A percentile compares a stretch with the other conserved stretches of the same genome.
Evolutionary conservation across 2,113 vertebrate genomes (phyloP).

Genomic region (Naja naja): DNA sequence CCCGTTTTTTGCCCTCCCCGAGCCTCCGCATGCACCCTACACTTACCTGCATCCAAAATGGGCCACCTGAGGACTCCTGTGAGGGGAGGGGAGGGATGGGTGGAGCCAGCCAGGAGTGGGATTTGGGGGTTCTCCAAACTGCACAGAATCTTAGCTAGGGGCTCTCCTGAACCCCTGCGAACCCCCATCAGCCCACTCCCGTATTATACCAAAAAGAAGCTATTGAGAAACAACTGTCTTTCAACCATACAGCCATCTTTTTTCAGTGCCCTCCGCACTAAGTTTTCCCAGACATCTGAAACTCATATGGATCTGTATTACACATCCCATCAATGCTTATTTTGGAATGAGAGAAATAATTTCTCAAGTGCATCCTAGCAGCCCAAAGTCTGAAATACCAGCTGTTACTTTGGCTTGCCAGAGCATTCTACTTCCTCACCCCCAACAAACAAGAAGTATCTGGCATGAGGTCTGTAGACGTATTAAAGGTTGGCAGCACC

Average conservation of each 20-base stretch:
- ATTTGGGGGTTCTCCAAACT: no score
- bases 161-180: no score
- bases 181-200: no score
- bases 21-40: no score
- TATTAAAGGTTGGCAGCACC: neutral
- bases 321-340: neutral
- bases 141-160: no score
- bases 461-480: neutral
- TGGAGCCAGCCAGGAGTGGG: no score
- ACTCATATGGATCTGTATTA: neutral
- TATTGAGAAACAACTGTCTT: neutral
- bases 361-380: neutral
- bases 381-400: neutral
- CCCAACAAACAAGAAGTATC: no score
- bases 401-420: neutral
- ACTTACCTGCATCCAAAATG: no score
- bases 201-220: neutral
- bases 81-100: no score
- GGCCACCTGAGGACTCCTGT: no score
- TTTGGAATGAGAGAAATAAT: neutral
- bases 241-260: neutral
- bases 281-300: neutral
- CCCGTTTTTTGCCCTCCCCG: no score
- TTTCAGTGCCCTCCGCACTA: neutral
- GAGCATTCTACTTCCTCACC: neutral